Evolutionary conservation across 2,113 vertebrate genomes (phyloP).

Genomic region (Chaetodon trifascialis): DNA sequence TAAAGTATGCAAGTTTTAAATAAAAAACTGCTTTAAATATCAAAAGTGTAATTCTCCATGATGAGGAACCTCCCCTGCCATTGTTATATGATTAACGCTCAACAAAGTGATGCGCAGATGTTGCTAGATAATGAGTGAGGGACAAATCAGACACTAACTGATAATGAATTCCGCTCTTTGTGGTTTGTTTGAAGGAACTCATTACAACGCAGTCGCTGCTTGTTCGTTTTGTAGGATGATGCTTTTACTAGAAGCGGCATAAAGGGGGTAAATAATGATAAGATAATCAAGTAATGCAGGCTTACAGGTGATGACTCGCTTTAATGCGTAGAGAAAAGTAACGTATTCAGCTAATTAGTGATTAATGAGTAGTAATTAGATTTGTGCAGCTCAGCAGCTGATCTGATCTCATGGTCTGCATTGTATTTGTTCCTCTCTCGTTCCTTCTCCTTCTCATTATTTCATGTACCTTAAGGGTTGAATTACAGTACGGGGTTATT

Average conservation of each 20-base stretch:
- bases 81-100: background rate
- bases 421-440: background rate
- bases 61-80: background rate
- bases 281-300: background rate
- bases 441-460: background rate
- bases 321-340: background rate
- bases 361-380: background rate
- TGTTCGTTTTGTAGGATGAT: background rate
- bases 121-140: background rate
- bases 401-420: too few relatives aligned
- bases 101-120: background rate
- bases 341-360: background rate
- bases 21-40: background rate
- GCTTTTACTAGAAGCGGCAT: background rate
- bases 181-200: background rate
- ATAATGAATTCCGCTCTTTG: background rate
- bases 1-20: background rate
- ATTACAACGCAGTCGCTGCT: background rate
- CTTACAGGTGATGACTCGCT: background rate
- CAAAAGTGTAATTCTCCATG: background rate
- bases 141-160: background rate
- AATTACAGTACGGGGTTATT: background rate
- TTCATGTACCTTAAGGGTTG: background rate
- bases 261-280: background rate
- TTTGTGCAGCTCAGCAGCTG: background rate